Conservation (phyloP, 2,113 vertebrate genomes). For the Pseudonaja textilis region DNA sequence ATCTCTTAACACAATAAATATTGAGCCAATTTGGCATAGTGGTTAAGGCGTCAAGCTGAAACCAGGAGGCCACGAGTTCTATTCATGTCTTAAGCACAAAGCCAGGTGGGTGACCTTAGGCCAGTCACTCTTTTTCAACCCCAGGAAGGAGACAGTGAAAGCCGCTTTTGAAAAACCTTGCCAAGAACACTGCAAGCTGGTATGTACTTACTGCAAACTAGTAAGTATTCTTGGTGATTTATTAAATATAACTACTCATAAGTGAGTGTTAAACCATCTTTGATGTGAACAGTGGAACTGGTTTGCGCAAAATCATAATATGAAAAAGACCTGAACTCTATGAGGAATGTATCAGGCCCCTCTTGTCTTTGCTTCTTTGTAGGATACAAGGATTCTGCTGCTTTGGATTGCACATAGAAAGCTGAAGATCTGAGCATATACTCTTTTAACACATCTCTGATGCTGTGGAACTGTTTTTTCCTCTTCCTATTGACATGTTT, state of each 20-base stretch:
- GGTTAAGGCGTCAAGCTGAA: background rate
- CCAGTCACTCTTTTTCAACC: background rate
- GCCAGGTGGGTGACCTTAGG: background rate
- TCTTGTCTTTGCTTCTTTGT: background rate
- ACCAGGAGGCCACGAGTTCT: background rate
- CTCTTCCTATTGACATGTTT: background rate
- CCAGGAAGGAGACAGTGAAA: background rate
- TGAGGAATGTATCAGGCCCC: background rate
- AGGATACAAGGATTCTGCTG: background rate
- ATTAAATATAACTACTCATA: background rate
- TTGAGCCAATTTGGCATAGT: background rate
- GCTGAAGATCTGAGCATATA: background rate
- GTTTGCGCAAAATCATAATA: background rate
- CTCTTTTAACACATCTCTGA: background rate
- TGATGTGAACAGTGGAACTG: background rate
- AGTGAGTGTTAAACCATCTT: background rate
- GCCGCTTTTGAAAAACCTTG: background rate
- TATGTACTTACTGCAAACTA: background rate
- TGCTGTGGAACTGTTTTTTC: background rate
- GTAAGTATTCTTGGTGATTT: background rate
- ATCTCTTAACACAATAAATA: background rate
- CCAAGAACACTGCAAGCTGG: background rate
- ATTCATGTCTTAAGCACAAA: background rate
- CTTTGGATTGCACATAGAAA: background rate
- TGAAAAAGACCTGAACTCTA: background rate